Evolutionary conservation across 2,797 vertebrate genomes (phyloP), one percentile per base, ranked within the genome.

Genomic region (Perodicticus potto): DNA sequence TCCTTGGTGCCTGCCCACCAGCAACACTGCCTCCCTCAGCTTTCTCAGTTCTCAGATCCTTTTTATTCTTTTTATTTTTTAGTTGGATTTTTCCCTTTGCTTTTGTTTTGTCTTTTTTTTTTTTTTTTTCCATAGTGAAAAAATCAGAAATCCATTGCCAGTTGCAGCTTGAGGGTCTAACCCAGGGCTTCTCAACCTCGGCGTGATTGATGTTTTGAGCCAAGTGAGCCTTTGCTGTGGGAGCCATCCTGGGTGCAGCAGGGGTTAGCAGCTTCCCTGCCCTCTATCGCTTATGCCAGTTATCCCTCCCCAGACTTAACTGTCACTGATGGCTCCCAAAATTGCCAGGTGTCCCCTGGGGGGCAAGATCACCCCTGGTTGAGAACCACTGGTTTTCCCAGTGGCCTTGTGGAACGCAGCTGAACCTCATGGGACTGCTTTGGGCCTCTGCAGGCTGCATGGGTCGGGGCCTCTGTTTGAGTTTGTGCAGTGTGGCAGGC

Each of bases 401-500:
- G 92, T 67, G 80, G 91, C 94, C 86, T 96, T 96, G 94, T 97
- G 97, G 97, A 98, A 97, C 95, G 97, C 98, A 97, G 94, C 98
- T 98, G 97, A 97, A 96, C 92, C 92, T 97, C 93, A 97, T 93
- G 95, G 93, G 95, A 97, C 97, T 96, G 91, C 93, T 96, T 73
- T 97, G 98, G 98, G 12, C 8, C 93, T 87, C 94, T 97, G 97
- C 95, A 90, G 96, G 97, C 98, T 97, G 97, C 93, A 93, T 53
- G 49, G 94, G 91, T 57, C 9, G 1, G 83, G 97, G 96, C 94
- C 97, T 97, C 83, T 97, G 98, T 98, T 98, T 98, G 98, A 73
- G 97, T 97, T 97, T 98, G 98, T 98, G 98, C 98, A 98, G 98
- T 98, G 97, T 86, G 96, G 86, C 57, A 57, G 96, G 91, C 90